Percentiles rank a stretch among this genome's conserved stretches.
Conservation (phyloP, 2,113 vertebrate genomes). For the Acinonyx jubatus region DNA sequence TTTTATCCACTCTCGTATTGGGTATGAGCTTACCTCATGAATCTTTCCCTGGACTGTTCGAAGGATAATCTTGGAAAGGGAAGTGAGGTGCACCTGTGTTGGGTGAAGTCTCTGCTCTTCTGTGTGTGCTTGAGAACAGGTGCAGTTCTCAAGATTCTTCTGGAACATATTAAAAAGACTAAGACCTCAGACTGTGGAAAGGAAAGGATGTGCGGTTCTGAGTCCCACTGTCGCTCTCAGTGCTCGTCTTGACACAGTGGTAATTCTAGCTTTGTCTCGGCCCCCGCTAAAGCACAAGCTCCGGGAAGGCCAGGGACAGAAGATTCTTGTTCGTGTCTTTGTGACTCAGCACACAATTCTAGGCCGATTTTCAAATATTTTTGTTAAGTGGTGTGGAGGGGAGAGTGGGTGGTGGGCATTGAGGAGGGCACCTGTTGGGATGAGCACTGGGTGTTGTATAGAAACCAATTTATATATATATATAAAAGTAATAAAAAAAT, state of each 20-base stretch:
- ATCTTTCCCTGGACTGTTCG: not conserved
- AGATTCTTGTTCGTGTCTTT: not conserved
- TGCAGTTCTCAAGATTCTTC: not conserved
- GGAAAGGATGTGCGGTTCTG: not conserved
- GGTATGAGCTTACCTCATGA: too few species aligned
- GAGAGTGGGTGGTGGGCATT: too few species aligned
- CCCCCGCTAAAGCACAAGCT: not conserved
- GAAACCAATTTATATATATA: too few species aligned
- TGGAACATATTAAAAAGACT: not conserved
- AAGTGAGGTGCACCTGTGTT: not conserved
- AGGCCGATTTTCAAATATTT: not conserved
- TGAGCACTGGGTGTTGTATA: too few species aligned
- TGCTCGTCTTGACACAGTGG: not conserved
- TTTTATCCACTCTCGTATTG: not conserved
- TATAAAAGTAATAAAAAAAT: too few species aligned
- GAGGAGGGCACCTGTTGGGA: too few species aligned
- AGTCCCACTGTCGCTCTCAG: rapidly evolving
- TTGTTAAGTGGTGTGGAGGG: not conserved
- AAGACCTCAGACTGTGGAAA: not conserved
- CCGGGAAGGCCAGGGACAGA: not conserved
- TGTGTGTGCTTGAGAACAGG: not conserved
- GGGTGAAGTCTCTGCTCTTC: not conserved
- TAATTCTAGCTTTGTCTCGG: too few species aligned
- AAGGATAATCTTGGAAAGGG: not conserved
- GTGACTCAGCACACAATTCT: not conserved